These are phyloP conservation scores for Nowickia ferox DNA, from an alignment of 2,888 invertebrate species.

Conservation along the genomic window DNA sequence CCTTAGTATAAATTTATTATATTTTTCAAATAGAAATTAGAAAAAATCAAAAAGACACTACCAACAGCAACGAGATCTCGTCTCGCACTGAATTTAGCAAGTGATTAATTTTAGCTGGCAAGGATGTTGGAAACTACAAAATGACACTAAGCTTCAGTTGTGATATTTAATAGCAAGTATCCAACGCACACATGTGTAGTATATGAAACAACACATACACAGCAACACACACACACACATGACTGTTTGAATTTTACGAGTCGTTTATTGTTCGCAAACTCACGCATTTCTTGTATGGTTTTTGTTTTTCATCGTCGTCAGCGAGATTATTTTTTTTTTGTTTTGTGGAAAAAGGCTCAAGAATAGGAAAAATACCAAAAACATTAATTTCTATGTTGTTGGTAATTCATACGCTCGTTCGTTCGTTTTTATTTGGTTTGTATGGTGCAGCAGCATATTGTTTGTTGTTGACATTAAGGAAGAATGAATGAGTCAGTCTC, in stretches of 20 bases:
- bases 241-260: neutral
- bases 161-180: slow-evolving; percentile 48
- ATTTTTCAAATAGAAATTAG: slow-evolving; percentile 45
- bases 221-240: neutral
- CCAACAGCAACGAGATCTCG: slow-evolving; percentile 84
- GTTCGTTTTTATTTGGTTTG: slow-evolving; percentile 35
- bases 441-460: slow-evolving; percentile 33
- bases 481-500: slow-evolving; percentile 13
- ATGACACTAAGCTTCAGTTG: slow-evolving; percentile 38
- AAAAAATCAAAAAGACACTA: slow-evolving; percentile 78
- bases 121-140: slow-evolving; percentile 61
- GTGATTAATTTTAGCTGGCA: slow-evolving; percentile 68
- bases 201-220: neutral
- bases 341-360: slow-evolving; percentile 21
- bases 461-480: slow-evolving; percentile 56
- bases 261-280: slow-evolving; percentile 58
- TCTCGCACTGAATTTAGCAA: slow-evolving; percentile 82
- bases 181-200: neutral
- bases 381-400: slow-evolving; percentile 42
- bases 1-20: slow-evolving; percentile 1
- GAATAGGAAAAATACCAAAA: slow-evolving; percentile 16
- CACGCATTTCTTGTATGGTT: slow-evolving; percentile 29
- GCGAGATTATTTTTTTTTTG: neutral
- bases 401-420: slow-evolving; percentile 15
- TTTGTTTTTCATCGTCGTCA: slow-evolving; percentile 29